Evolutionary conservation across 1,140 invertebrate species (phyloP).

Genomic region (Semibalanus balanoides): DNA sequence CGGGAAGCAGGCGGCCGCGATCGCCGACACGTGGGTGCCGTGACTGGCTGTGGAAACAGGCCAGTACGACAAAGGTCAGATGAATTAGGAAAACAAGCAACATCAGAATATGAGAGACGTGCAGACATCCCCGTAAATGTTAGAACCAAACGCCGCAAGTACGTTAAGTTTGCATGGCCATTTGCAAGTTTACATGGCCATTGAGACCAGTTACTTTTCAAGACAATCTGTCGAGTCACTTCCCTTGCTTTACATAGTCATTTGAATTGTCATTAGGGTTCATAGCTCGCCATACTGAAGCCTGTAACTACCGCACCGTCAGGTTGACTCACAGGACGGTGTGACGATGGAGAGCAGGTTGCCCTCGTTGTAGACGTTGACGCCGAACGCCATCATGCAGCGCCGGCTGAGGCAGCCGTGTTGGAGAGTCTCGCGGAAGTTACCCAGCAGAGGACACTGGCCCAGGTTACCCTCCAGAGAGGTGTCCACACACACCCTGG

Average conservation of each 20-base stretch:
- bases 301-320: not conserved
- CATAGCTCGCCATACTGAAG: too few species aligned
- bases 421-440: slow-evolving; percentile 67
- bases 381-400: slow-evolving; percentile 74
- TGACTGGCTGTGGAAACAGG: slow-evolving; percentile 71
- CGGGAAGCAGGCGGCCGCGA: slow-evolving; percentile 82
- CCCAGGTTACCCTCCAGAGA: slow-evolving; percentile 64
- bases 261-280: too few species aligned
- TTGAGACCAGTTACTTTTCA: too few species aligned
- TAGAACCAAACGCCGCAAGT: too few species aligned
- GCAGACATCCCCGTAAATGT: too few species aligned
- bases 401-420: slow-evolving; percentile 54
- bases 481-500: slow-evolving; percentile 73
- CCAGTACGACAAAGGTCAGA: too few species aligned
- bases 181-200: too few species aligned
- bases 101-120: too few species aligned
- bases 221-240: too few species aligned
- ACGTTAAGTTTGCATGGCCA: too few species aligned
- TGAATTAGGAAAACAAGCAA: too few species aligned
- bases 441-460: slow-evolving; percentile 58
- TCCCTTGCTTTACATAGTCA: too few species aligned
- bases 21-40: slow-evolving; percentile 92
- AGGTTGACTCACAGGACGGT: slow-evolving; percentile 65
- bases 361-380: slow-evolving; percentile 87
- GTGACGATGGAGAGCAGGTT: slow-evolving; percentile 84